Evolutionary conservation across 2,888 invertebrate species (phyloP).

Genomic region (Ornithoptera alexandrae): DNA sequence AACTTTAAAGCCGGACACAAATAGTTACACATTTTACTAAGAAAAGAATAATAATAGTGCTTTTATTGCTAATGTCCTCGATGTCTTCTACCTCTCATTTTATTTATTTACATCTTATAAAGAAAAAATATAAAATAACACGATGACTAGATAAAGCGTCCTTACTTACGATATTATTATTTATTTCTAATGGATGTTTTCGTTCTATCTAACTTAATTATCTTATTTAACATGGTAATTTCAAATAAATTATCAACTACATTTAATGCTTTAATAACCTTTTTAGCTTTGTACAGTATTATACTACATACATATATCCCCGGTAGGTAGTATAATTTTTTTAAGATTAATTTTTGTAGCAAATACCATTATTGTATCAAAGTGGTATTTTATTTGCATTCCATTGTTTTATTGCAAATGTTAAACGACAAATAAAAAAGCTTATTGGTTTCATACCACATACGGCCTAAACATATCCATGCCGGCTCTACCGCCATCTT

Average conservation of each 20-base stretch:
- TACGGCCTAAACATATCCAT: conserved; percentile 78
- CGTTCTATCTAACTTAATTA: neutral
- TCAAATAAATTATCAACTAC: neutral
- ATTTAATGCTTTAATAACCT: neutral
- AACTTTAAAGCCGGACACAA: neutral
- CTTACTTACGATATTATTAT: neutral
- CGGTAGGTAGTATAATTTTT: conserved; percentile 2
- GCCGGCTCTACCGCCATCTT: conserved; percentile 67
- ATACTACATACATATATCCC: conserved; percentile 1
- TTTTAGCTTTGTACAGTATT: conserved; percentile 9
- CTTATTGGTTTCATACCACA: conserved; percentile 70
- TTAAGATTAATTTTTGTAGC: neutral
- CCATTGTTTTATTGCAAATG: conserved; percentile 30
- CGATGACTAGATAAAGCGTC: conserved; percentile 22
- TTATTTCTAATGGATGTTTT: neutral
- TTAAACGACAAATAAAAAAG: conserved; percentile 51
- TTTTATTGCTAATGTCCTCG: neutral
- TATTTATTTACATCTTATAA: neutral
- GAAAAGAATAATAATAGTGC: neutral
- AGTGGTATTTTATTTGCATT: conserved; percentile 24
- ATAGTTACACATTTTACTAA: neutral
- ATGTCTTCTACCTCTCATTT: neutral
- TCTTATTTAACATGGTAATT: neutral
- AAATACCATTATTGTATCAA: conserved; percentile 17
- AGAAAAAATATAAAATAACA: neutral